Conservation (phyloP, 2,113 vertebrate species). For the Limnothrissa miodon region DNA sequence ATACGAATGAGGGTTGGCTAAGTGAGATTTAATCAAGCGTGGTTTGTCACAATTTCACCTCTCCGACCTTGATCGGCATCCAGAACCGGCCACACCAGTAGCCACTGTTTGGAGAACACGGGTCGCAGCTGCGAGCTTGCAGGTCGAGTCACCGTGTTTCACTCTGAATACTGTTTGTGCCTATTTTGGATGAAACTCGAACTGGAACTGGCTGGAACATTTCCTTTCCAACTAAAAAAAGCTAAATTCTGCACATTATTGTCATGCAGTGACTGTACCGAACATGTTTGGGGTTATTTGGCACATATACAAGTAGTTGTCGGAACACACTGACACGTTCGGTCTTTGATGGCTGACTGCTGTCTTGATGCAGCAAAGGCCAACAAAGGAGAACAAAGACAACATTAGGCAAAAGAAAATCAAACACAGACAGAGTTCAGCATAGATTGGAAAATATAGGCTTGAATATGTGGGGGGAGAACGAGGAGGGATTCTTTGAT, state of each 20-base stretch:
- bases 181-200: background rate
- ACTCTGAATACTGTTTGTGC: background rate
- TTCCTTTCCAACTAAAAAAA: background rate
- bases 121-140: background rate
- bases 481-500: slow-evolving; percentile 40
- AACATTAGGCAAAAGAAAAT: background rate
- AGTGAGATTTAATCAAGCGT: background rate
- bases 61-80: background rate
- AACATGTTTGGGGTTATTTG: background rate
- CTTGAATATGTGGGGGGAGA: background rate
- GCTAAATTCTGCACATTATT: background rate
- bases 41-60: slow-evolving; percentile 10
- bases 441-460: slow-evolving; percentile 1
- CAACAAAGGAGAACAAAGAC: background rate
- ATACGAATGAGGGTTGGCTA: background rate
- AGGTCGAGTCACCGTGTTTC: background rate
- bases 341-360: background rate
- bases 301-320: background rate
- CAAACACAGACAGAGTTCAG: background rate
- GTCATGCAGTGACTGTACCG: background rate
- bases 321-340: background rate
- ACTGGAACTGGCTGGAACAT: background rate
- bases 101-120: background rate
- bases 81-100: background rate
- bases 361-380: background rate